Conservation (phyloP, 2,113 vertebrate species). For the Pavo muticus region DNA sequence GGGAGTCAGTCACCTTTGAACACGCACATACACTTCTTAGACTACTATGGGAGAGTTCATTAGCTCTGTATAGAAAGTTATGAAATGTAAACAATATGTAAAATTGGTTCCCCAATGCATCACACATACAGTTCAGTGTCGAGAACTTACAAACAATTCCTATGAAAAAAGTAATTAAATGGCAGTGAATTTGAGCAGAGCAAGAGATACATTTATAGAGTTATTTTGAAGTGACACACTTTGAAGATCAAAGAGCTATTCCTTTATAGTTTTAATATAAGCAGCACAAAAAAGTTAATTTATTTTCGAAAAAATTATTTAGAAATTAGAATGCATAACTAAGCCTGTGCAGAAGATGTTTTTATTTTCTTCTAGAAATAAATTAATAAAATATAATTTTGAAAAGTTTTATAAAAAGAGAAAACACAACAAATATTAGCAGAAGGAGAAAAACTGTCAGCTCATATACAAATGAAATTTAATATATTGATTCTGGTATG, state of each 20-base stretch:
- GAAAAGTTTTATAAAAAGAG: neutral
- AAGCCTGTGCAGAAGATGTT: accelerated
- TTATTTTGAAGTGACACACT: neutral
- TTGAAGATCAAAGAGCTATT: neutral
- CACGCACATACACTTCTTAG: neutral
- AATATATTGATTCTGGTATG: neutral
- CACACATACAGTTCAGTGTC: neutral
- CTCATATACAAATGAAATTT: neutral
- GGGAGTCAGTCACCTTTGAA: neutral
- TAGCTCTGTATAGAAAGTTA: neutral
- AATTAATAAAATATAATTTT: neutral
- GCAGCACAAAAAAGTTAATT: neutral
- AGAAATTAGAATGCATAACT: neutral
- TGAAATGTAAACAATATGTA: neutral
- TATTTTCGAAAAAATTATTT: neutral
- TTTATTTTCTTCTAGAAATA: neutral
- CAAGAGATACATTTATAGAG: neutral
- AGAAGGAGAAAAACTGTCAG: neutral
- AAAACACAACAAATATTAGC: neutral
- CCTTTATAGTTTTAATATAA: neutral
- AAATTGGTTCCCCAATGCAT: neutral
- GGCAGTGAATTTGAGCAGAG: neutral
- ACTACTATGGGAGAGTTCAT: neutral
- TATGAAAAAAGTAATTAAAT: neutral
- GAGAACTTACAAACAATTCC: neutral